Evolutionary conservation across 2,797 vertebrate genomes (phyloP), one percentile per base, ranked within the genome.

Genomic region (Spinus olivaceus): DNA sequence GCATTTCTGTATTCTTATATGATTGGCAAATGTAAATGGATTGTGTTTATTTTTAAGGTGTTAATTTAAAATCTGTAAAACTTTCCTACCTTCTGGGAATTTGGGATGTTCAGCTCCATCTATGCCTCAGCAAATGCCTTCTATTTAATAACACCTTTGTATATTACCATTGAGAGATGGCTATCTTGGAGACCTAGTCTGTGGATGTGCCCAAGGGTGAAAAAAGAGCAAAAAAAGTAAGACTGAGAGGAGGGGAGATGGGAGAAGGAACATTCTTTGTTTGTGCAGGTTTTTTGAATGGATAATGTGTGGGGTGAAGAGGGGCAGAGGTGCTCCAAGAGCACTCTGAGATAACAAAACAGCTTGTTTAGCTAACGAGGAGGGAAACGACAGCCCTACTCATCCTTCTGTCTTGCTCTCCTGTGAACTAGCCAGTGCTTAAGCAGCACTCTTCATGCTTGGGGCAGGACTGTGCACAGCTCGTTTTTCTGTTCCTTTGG

Each of bases 401-500:
- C 33, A 41, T 60, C 50, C 21, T 74, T 64, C 41, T 76, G 24
- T 54, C 15, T 57, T 2, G 0, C 16, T 69, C 23, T 63, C 27
- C 24, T 57, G 24, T 0, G 2, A 79, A 10, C 22, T 23, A 66
- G 35, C 6, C 8, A n/a, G 22, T 0, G 0, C 37, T 49, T 32
- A 35, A 83, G 32, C 4, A 15, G 8, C 37, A 4, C 5, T 17
- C 10, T n/a, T 73, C 17, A 1, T 12, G 7, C 32, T n/a, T 39
- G 22, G 23, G 64, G 66, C 35, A 50, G 50, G n/a, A 46, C n/a
- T 54, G 19, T 41, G 57, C 54, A 61, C 35, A 73, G 33, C n/a
- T 83, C 6, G 23, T 72, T 89, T 53, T 57, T 44, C 14, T 77
- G 18, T 67, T 84, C 23, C 41, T 20, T 46, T 77, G 49, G 23